Percentiles rank a stretch among this genome's conserved stretches.
Evolutionary conservation across 2,888 invertebrate species (phyloP).

Genomic region (Drosophila demipolita): DNA sequence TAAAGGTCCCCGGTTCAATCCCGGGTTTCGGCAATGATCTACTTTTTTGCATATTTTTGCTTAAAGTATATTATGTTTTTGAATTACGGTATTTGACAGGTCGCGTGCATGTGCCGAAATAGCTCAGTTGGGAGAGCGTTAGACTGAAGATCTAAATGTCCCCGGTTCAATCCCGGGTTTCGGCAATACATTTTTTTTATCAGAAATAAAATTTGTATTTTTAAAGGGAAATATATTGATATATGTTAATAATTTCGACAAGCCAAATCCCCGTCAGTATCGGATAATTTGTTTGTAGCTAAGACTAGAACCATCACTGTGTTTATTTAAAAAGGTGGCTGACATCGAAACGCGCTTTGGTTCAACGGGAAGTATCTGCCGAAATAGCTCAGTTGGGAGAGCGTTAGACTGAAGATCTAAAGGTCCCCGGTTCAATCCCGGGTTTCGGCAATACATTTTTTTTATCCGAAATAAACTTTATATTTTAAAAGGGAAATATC

Average conservation of each 20-base stretch:
- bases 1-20: constrained; percentile 91
- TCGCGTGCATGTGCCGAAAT: constrained; percentile 87
- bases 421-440: constrained; percentile 91
- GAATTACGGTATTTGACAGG: rapidly evolving
- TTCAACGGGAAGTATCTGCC: constrained; percentile 81
- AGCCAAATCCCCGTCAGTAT: neutral
- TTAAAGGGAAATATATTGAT: no score
- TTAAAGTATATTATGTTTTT: rapidly evolving
- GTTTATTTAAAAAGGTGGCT: neutral
- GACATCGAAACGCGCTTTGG: neutral
- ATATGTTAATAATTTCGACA: neutral
- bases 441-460: constrained; percentile 87
- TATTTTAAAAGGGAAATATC: neutral
- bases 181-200: constrained; percentile 27
- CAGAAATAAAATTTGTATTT: no score
- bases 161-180: constrained; percentile 88
- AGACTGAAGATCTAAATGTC: constrained; percentile 92
- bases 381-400: constrained; percentile 94
- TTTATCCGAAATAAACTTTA: neutral
- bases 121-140: constrained; percentile 93
- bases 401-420: constrained; percentile 92
- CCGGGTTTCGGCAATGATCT: constrained; percentile 74
- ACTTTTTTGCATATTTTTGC: neutral
- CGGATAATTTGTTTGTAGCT: constrained; percentile 4
- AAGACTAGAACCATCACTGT: neutral